A percentile compares a stretch with the other conserved stretches of the same genome.
phyloP scores from a whole-genome alignment of 2,797 vertebrate genomes.

The Chaetophractus vellerosus region DNA sequence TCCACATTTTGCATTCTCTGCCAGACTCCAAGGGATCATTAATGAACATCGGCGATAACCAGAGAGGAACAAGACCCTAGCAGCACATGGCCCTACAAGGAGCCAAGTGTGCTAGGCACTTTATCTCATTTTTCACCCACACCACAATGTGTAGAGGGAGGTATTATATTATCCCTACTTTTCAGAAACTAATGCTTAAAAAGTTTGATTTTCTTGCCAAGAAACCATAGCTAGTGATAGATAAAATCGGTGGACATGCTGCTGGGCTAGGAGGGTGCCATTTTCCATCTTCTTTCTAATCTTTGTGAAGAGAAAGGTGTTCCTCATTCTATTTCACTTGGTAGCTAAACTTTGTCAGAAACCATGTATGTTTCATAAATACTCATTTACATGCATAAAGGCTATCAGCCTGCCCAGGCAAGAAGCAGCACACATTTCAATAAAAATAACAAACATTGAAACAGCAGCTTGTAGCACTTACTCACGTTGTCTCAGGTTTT shows the following conservation, averaged over 20 bases:
- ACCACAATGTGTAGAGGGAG: not conserved
- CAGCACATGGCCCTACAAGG: not conserved
- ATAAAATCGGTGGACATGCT: not conserved
- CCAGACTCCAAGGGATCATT: not conserved
- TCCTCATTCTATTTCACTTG: not conserved
- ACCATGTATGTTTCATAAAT: not conserved
- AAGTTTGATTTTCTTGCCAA: not conserved
- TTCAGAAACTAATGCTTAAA: not conserved
- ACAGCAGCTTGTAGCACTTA: not conserved
- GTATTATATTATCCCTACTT: not conserved
- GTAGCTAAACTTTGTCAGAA: not conserved
- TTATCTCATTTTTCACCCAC: not conserved
- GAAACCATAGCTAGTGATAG: not conserved
- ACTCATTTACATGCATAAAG: not conserved
- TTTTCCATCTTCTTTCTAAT: not conserved
- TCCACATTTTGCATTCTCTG: constrained; percentile 21
- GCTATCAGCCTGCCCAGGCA: not conserved
- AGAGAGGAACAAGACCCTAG: not conserved
- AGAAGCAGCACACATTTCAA: not conserved
- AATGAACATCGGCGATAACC: not conserved
- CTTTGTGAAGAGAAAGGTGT: not conserved
- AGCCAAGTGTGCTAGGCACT: not conserved
- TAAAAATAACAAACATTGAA: not conserved
- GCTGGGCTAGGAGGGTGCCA: too few species aligned
- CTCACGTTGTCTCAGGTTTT: not conserved